Evolutionary conservation across 2,113 vertebrate species (phyloP).

Genomic region (Mohoua ochrocephala): DNA sequence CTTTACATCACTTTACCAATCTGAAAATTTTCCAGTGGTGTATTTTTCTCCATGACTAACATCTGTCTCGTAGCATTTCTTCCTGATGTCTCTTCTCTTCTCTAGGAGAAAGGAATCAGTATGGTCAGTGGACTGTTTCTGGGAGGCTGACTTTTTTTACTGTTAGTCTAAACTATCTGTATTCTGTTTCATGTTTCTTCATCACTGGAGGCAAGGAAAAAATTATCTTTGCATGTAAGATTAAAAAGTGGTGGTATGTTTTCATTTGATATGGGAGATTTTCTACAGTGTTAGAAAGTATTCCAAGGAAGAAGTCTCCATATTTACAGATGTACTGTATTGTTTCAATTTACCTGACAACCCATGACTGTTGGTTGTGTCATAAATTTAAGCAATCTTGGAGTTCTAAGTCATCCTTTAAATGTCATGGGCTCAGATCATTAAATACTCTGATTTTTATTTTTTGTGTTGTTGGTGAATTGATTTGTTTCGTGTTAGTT

Average conservation of each 20-base stretch:
- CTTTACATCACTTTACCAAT: background rate
- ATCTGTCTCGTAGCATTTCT: background rate
- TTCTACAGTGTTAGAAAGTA: background rate
- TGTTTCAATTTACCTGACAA: background rate
- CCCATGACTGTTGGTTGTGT: background rate
- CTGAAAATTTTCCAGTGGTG: background rate
- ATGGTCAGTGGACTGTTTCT: background rate
- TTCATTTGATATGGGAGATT: background rate
- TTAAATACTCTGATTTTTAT: background rate
- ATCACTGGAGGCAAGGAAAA: background rate
- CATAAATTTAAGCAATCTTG: background rate
- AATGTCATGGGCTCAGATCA: background rate
- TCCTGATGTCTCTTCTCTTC: background rate
- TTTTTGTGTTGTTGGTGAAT: background rate
- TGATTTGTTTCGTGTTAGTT: background rate
- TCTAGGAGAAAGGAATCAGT: background rate
- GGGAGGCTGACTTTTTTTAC: background rate
- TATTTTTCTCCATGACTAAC: background rate
- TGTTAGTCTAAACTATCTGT: background rate
- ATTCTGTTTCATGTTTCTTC: background rate
- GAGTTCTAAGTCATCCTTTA: background rate
- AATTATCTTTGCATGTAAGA: background rate
- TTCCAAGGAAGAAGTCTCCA: background rate
- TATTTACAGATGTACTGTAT: background rate
- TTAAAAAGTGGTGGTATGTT: background rate